Base-by-base conservation (phyloP, 2,888 invertebrate species). In the Geotrupes spiniger region DNA sequence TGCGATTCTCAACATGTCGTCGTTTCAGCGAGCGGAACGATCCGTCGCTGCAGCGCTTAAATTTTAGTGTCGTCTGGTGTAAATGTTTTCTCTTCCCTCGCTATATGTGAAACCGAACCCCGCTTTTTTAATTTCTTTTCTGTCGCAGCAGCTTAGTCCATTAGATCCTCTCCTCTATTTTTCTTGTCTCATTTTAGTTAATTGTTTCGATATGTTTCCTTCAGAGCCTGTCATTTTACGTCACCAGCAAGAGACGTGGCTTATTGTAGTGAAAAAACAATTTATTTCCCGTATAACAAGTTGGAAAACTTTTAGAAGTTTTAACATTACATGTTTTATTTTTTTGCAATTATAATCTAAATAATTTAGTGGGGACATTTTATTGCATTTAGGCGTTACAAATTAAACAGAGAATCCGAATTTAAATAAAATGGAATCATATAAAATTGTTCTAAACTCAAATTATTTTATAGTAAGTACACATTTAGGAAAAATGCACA, bases 201-300 rank as follows among this genome's bases (percentile, higher is more conserved):
- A 68, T 69, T 70, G 67, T 66, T 67, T 69, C 67, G 61, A 65
- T 64, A 64, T 65, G 65, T 66, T 66, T 65, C 61, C 61, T 57
- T 59, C 52, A 40, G 17, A 12, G 17, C 17, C 25, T 46, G 46
- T 46, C 46, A 46, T 46, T 31, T 25, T 21, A 15, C 27, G 40
- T 42, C 29, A 27, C 16, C 42, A 15, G 12, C 42, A 42, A 31
- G 31, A 36, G 36, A 17, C 42, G 6, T 36, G 36, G 36, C 33
- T 43, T 21, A 12, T 14, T 43, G 10, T 14, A 27, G 15, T 25
- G 27, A 41, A 41, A 26, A 26, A 28, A 28, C 41, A 26, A 41
- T 41, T 41, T 41, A 26, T 41, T 41, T 41, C 15, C 21, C 6
- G 21, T 4, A 21, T 21, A 21, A 21, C 21, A 4, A 21, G 21